A percentile compares a stretch with the other conserved stretches of the same genome.
These are phyloP conservation scores for Poecilia gillii DNA, from an alignment of 2,797 vertebrate genomes.

Conservation along the genomic window DNA sequence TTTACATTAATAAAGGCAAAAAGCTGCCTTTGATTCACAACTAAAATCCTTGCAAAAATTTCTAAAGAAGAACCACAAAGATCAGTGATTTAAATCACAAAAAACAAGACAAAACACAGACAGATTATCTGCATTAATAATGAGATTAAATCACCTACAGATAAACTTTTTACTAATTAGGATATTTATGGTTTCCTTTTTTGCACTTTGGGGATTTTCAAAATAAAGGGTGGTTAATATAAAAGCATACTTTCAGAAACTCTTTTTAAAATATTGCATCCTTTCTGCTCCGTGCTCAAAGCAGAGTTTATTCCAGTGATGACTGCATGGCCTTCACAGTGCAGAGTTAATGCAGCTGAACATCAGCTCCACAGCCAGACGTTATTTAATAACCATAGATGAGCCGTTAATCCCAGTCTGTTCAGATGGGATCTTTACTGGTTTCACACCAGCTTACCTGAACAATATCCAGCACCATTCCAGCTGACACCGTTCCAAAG, in stretches of 20 bases:
- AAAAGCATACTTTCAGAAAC: background rate
- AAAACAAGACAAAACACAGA: background rate
- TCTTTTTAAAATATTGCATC: background rate
- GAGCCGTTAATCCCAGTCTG: conserved; percentile 8
- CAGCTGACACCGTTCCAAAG: conserved; percentile 95
- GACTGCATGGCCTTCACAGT: background rate
- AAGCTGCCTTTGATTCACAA: no score
- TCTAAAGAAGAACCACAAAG: no score
- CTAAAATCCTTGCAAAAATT: no score
- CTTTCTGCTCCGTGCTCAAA: background rate
- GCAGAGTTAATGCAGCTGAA: background rate
- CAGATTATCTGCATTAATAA: background rate
- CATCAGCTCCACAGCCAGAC: background rate
- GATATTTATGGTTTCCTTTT: background rate
- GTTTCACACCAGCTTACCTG: conserved; percentile 81
- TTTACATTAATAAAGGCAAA: no score
- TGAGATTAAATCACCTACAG: background rate
- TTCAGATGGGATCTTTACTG: background rate
- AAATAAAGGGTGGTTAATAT: background rate
- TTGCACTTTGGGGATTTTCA: background rate
- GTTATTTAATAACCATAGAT: background rate
- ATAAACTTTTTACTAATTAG: background rate
- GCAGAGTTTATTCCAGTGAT: background rate
- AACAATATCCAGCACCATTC: conserved; percentile 96
- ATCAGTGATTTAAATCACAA: no score